Conservation (phyloP, 2,797 vertebrate species). For the Caiman crocodilus region DNA sequence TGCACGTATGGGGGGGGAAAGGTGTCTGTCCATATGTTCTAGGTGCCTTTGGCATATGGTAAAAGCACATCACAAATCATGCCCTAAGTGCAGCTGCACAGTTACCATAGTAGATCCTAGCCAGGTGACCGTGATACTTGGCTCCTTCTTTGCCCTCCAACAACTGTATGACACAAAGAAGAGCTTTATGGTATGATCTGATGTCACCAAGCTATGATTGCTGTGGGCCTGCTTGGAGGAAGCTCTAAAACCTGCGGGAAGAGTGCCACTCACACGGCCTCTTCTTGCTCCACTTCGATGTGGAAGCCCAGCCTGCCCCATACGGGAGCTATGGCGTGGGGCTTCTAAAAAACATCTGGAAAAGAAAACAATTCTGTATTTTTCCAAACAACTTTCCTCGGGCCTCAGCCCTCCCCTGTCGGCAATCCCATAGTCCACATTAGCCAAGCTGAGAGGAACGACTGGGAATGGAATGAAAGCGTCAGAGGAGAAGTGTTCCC, state of each 20-base stretch:
- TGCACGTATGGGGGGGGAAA: neutral
- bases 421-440: neutral
- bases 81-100: fast-evolving
- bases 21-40: neutral
- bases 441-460: neutral
- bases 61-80: neutral
- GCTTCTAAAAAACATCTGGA: conserved; percentile 66
- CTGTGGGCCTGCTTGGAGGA: neutral
- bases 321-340: neutral
- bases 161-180: neutral
- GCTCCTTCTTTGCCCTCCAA: neutral
- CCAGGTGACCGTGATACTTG: neutral
- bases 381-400: neutral
- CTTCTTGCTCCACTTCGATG: neutral
- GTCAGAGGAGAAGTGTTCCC: conserved; percentile 9
- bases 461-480: neutral
- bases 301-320: neutral
- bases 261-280: neutral
- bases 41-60: neutral
- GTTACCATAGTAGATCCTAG: neutral
- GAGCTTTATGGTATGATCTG: neutral
- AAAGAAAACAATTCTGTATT: conserved; percentile 12
- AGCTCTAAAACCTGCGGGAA: neutral
- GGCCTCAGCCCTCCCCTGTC: fast-evolving
- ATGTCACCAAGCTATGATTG: neutral